Conservation (phyloP, 1,140 invertebrate genomes). For the Neelides sp. region DNA sequence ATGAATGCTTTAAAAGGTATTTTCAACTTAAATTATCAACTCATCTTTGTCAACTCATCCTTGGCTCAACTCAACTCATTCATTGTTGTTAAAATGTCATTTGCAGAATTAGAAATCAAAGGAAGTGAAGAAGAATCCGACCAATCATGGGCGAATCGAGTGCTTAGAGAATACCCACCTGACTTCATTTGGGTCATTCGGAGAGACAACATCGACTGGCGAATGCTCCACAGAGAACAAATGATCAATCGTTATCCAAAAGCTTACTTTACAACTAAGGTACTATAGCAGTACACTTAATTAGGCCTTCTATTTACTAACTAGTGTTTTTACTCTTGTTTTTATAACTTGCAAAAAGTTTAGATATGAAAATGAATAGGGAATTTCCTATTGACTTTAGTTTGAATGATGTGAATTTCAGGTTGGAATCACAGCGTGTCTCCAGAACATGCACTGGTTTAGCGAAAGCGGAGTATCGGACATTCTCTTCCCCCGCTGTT, state of each 20-base stretch:
- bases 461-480: conserved; percentile 64
- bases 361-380: too few relatives aligned
- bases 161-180: conserved; percentile 44
- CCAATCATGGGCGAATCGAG: conserved; percentile 33
- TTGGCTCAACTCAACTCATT: too few relatives aligned
- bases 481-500: conserved; percentile 71
- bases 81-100: too few relatives aligned
- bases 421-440: conserved; percentile 60
- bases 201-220: conserved; percentile 61
- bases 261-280: conserved; percentile 78
- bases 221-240: conserved; percentile 48
- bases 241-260: conserved; percentile 63
- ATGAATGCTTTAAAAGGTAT: too few relatives aligned
- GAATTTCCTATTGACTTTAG: conserved; percentile 4
- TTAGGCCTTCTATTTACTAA: too few relatives aligned
- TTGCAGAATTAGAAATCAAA: too few relatives aligned
- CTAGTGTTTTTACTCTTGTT: too few relatives aligned
- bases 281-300: conserved; percentile 38
- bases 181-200: conserved; percentile 80
- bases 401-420: conserved; percentile 28
- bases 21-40: too few relatives aligned
- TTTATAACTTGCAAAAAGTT: neutral
- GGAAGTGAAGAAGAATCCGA: conserved; percentile 26
- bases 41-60: too few relatives aligned
- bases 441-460: conserved; percentile 80